phyloP scores from a whole-genome alignment of 2,113 vertebrate species.

The Pholis gunnellus region DNA sequence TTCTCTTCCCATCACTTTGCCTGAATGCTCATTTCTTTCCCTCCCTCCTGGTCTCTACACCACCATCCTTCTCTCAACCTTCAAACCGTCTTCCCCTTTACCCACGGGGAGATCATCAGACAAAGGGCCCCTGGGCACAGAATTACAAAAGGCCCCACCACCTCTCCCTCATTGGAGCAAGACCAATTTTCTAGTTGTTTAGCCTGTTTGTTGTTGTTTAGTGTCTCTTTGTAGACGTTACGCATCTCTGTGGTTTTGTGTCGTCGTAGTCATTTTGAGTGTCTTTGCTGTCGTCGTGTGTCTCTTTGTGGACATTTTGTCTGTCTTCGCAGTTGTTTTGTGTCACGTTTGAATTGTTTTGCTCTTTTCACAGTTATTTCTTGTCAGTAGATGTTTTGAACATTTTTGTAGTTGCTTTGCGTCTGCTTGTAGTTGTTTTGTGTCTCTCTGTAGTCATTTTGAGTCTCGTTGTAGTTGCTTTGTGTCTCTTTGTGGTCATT shows the following conservation, averaged over 20 bases:
- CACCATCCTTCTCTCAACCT: conserved; percentile 7
- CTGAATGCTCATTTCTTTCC: conserved; percentile 16
- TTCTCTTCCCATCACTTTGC: conserved; percentile 38
- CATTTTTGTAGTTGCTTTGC: too few relatives aligned
- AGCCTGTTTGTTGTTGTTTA: not conserved
- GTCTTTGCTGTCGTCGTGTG: not conserved
- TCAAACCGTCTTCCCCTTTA: conserved; percentile 17
- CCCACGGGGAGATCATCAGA: not conserved
- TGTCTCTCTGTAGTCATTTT: too few relatives aligned
- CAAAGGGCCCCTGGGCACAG: not conserved
- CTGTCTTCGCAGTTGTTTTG: not conserved
- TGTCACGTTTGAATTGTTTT: not conserved
- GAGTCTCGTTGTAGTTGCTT: too few relatives aligned
- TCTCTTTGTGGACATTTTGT: not conserved
- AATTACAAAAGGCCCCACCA: not conserved
- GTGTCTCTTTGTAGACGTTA: not conserved
- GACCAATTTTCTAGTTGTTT: not conserved
- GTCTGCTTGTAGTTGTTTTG: too few relatives aligned
- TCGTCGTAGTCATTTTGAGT: not conserved
- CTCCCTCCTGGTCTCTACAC: conserved; percentile 14
- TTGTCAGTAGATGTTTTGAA: too few relatives aligned
- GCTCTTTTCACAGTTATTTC: too few relatives aligned
- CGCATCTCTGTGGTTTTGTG: not conserved
- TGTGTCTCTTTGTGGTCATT: not conserved
- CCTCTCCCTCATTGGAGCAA: not conserved